Evolutionary conservation across 92 coral and sea anemone genomes (phyloP).

Genomic region (Siderastrea siderea): DNA sequence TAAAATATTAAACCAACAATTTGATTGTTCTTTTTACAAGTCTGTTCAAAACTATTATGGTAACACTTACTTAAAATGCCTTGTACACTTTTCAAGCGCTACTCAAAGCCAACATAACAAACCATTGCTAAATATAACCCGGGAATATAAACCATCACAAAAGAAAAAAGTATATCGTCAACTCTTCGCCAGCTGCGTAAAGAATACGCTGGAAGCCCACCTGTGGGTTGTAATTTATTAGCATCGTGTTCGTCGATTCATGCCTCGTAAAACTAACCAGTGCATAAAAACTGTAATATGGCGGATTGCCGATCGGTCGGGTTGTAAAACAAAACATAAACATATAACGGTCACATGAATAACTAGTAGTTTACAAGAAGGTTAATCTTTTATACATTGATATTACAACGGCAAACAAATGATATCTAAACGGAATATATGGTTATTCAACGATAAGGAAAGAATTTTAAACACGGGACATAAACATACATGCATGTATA

Average conservation of each 20-base stretch:
- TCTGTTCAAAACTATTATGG: not conserved
- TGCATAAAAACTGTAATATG: not conserved
- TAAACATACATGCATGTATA: not conserved
- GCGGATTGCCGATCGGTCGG: not conserved
- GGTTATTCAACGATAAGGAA: not conserved
- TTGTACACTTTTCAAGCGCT: not conserved
- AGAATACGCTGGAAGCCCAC: not conserved
- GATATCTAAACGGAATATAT: not conserved
- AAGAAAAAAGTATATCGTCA: not conserved
- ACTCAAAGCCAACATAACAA: too few species aligned
- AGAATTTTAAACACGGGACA: not conserved
- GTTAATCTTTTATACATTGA: too few species aligned
- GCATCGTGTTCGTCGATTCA: not conserved
- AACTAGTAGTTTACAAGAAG: too few species aligned
- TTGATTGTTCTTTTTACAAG: too few species aligned
- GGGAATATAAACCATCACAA: not conserved
- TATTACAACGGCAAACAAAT: not conserved
- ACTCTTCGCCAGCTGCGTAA: not conserved
- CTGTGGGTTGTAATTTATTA: not conserved
- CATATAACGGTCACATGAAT: not conserved
- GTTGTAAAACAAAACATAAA: not conserved
- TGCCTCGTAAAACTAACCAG: not conserved
- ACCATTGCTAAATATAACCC: not conserved
- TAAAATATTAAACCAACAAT: too few species aligned
- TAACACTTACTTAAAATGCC: not conserved